Evolutionary conservation across 2,888 invertebrate species (phyloP), one percentile per base, ranked within the genome.

Genomic region (Cloeon dipterum): DNA sequence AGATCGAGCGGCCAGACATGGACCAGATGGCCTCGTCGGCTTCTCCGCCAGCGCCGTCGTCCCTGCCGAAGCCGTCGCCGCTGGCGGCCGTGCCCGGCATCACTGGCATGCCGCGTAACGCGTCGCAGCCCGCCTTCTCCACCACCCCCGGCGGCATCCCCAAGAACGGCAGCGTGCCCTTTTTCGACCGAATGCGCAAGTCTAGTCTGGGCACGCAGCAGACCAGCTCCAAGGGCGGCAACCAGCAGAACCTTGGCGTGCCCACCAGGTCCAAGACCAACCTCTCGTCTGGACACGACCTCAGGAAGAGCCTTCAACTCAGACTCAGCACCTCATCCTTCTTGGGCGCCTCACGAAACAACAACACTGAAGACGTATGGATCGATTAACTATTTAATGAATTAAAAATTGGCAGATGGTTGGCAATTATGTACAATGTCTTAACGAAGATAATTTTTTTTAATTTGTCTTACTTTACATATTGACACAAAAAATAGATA

Each of bases 131-230:
- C 0, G 82, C 83, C 11, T 82, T 83, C 55, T 74, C 75, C 17
- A 67, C 75, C 7, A 70, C 72, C 41, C 33, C 26, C 10, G 10
- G 29, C 45, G 76, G 74, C 7, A 53, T 70, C 49, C 83, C 85
- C 39, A 85, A 85, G 58, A 86, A 86, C 52, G 47, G 83, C 32
- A 85, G 85, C 3, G 86, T 88, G 44, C 86, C 86, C 20, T 78
- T 82, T 53, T 85, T 88, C 58, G 82, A 82, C 56, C 62, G 86
- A 33, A 77, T 83, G 41, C 66, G 82, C 35, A 83, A 83, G 55
- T 29, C 29, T 7, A 29, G 29, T n/a, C 29, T 29, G n/a, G 29
- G 29, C 29, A 14, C 29, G 5, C 29, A 29, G n/a, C n/a, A n/a
- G n/a, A n/a, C n/a, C n/a, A n/a, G n/a, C n/a, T n/a, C n/a, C n/a